Evolutionary conservation across 2,797 vertebrate genomes (phyloP), one percentile per base, ranked within the genome.

Genomic region (Cryptoprocta ferox): DNA sequence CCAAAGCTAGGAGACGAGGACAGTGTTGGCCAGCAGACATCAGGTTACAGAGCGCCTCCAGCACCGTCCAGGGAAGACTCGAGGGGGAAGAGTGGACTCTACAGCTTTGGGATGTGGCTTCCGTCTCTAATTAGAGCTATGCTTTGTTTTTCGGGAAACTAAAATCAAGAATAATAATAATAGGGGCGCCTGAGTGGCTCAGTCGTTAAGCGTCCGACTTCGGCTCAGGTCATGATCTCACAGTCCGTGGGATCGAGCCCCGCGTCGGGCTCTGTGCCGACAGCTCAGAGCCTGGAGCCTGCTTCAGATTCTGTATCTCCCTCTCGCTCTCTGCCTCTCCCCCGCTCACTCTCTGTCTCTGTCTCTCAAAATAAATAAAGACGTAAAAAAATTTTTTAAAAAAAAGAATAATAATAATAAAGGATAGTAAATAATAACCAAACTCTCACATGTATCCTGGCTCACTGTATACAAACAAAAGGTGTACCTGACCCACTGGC

Each of bases 131-230:
- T 93, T 61, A 80, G 73, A 86, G 48, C 71, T 83, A 37, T 35
- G 63, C 82, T 86, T 95, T 97, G 93, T 96, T 96, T 96, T 95
- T 93, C 71, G 94, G 83, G 95, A 96, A 97, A 94, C 63, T 45
- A 66, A 97, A 97, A 97, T 97, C 87, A 96, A 21, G 95, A 95
- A 86, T 80, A 80, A 45, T 73, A 79, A 78, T 66, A n/a, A n/a
- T n/a, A n/a, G n/a, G n/a, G n/a, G n/a, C n/a, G n/a, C n/a, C n/a
- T n/a, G n/a, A n/a, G n/a, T n/a, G n/a, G n/a, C n/a, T n/a, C n/a
- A n/a, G n/a, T n/a, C n/a, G n/a, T n/a, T n/a, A n/a, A n/a, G n/a
- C n/a, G n/a, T n/a, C n/a, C n/a, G n/a, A n/a, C n/a, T n/a, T n/a
- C n/a, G n/a, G n/a, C n/a, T n/a, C n/a, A n/a, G n/a, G n/a, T n/a